phyloP scores from a whole-genome alignment of 1,140 invertebrate species.

The Hycleus cichorii region DNA sequence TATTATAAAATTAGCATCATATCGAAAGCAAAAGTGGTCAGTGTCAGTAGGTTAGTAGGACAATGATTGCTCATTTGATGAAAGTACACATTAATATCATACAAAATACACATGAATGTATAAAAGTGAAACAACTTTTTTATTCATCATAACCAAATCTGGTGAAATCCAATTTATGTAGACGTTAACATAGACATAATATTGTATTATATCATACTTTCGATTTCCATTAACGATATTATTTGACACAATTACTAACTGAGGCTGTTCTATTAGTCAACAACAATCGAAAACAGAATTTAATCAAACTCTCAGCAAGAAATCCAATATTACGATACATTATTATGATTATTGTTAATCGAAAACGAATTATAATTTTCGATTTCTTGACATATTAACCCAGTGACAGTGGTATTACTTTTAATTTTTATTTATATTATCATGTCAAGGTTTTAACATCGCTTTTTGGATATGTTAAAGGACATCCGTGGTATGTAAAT shows the following conservation, averaged over 20 bases:
- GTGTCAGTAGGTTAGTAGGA: slow-evolving; percentile 20
- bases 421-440: slow-evolving; percentile 8
- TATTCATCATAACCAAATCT: slow-evolving; percentile 12
- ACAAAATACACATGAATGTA: slow-evolving; percentile 4
- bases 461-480: background rate
- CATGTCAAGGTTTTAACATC: slow-evolving; percentile 9
- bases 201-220: slow-evolving; percentile 6
- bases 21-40: slow-evolving; percentile 24
- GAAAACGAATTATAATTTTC: background rate
- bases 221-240: slow-evolving; percentile 7
- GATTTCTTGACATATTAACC: slow-evolving; percentile 4
- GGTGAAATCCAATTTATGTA: slow-evolving; percentile 6
- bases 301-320: background rate
- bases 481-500: background rate
- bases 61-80: slow-evolving; percentile 4
- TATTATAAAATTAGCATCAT: slow-evolving; percentile 2
- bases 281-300: background rate
- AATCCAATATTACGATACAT: background rate
- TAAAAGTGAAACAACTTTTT: no score
- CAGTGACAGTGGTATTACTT: slow-evolving; percentile 6
- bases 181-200: slow-evolving; percentile 5
- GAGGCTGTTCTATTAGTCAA: background rate
- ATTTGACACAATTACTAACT: slow-evolving; percentile 3
- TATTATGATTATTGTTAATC: background rate
- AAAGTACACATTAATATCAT: slow-evolving; percentile 15